These are phyloP conservation scores for Spondyliosoma cantharus DNA, from an alignment of 2,797 vertebrate genomes.

Conservation along the genomic window DNA sequence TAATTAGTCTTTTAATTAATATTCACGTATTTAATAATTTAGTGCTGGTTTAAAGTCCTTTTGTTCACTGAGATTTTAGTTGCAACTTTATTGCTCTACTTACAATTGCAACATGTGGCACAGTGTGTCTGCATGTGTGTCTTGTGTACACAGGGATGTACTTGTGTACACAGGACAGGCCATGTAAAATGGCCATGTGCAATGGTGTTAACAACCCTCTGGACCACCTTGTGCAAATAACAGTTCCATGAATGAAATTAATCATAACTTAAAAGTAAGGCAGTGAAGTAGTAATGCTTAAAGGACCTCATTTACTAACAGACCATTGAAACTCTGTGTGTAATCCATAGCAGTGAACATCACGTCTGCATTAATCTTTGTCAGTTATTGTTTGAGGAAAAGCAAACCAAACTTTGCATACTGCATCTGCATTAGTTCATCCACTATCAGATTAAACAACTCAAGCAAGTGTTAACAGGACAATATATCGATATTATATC, in stretches of 20 bases:
- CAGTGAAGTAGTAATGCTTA: no score
- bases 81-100: neutral
- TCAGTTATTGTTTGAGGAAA: no score
- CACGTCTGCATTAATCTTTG: no score
- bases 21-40: neutral
- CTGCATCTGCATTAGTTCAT: no score
- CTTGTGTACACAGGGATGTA: constrained; percentile 10
- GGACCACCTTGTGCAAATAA: constrained; percentile 25
- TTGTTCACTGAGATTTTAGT: neutral
- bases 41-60: neutral
- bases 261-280: no score
- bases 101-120: neutral
- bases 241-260: neutral
- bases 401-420: no score
- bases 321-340: no score
- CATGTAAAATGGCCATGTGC: neutral
- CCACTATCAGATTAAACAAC: no score
- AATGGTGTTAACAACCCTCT: neutral
- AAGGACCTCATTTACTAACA: no score
- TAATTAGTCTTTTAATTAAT: neutral
- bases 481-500: no score
- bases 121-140: neutral
- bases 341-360: no score
- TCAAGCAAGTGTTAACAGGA: no score
- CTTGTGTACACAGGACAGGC: neutral